These are phyloP conservation scores for Staurois parvus DNA, from an alignment of 2,797 vertebrate species.

Conservation along the genomic window DNA sequence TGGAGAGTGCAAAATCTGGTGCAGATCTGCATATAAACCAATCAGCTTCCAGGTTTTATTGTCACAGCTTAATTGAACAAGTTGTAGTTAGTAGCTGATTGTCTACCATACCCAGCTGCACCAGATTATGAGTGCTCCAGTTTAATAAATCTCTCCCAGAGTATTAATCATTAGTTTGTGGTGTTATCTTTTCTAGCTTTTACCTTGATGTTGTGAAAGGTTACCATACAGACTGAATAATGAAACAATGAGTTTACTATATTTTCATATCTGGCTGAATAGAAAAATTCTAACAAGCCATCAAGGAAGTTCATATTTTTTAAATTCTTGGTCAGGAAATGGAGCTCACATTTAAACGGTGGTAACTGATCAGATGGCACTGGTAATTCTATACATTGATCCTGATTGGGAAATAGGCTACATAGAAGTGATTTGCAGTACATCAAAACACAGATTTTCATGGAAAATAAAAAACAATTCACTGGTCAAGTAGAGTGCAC, in stretches of 20 bases:
- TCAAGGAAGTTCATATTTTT: not conserved
- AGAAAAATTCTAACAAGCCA: not conserved
- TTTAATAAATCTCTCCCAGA: no score
- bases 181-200: not conserved
- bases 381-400: conserved; percentile 33
- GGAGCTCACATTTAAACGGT: conserved; percentile 17
- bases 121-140: no score
- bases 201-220: not conserved
- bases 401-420: conserved; percentile 11
- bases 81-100: no score
- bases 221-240: not conserved
- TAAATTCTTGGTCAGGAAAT: conserved; percentile 3
- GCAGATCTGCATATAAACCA: no score
- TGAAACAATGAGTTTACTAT: not conserved
- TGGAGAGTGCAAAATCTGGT: no score
- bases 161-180: not conserved
- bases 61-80: no score
- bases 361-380: not conserved
- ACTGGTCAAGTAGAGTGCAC: not conserved
- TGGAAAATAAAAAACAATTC: not conserved
- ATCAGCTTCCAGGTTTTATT: no score
- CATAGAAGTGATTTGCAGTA: not conserved
- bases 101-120: no score
- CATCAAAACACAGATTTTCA: not conserved
- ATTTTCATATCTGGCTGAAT: not conserved